Evolutionary conservation across 2,888 invertebrate genomes (phyloP).

Genomic region (Andricus quercusramuli): DNA sequence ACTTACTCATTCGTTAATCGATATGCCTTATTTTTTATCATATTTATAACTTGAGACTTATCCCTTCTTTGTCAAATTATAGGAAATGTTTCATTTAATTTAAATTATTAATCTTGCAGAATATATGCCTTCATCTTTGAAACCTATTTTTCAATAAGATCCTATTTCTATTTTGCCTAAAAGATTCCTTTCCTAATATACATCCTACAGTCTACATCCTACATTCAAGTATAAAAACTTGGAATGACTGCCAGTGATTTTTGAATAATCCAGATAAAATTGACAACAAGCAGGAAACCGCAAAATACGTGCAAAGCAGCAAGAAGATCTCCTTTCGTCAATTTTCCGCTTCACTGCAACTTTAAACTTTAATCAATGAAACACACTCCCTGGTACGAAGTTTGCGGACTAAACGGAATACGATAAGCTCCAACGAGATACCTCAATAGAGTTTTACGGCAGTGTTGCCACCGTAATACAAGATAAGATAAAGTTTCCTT

Average conservation of each 20-base stretch:
- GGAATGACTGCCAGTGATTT: too few relatives aligned
- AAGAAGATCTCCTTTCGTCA: constrained; percentile 16
- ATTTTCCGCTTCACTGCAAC: constrained; percentile 17
- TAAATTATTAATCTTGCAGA: too few relatives aligned
- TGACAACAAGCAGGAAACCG: constrained; percentile 3
- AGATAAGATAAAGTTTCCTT: constrained; percentile 24
- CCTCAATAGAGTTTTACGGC: background rate
- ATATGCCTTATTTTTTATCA: background rate
- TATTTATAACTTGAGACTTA: background rate
- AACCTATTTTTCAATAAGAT: too few relatives aligned
- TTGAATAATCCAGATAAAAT: too few relatives aligned
- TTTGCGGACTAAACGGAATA: background rate
- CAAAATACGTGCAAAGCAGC: constrained; percentile 30
- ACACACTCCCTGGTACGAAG: background rate
- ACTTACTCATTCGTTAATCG: background rate
- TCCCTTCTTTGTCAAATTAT: too few relatives aligned
- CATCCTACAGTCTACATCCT: too few relatives aligned
- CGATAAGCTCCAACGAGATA: background rate
- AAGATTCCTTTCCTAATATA: too few relatives aligned
- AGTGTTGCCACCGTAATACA: background rate
- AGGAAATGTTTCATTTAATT: too few relatives aligned
- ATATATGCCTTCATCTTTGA: too few relatives aligned
- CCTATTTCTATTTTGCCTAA: too few relatives aligned
- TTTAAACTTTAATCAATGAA: constrained; percentile 8
- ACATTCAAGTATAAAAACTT: too few relatives aligned